Evolutionary conservation across 2,888 invertebrate species (phyloP).

Genomic region (Latrodectus hesperus): DNA sequence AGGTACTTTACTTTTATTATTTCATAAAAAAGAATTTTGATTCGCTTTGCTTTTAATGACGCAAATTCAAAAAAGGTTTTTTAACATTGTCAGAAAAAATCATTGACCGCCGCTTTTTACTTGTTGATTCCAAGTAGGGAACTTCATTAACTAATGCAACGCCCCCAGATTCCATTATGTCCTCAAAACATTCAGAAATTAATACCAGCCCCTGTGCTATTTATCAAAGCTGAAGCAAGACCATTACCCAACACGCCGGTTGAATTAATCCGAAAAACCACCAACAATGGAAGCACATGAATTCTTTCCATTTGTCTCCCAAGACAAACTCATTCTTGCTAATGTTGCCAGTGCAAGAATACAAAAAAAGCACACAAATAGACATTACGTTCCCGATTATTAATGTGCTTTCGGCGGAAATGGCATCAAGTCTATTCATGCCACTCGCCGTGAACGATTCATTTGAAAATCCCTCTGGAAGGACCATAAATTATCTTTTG

Average conservation of each 20-base stretch:
- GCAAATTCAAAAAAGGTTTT: too few relatives aligned
- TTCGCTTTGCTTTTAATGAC: too few relatives aligned
- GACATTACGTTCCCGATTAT: conserved; percentile 27
- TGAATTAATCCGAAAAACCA: conserved; percentile 40
- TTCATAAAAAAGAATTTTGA: too few relatives aligned
- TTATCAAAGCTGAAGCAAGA: conserved; percentile 1
- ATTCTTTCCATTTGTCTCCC: conserved; percentile 36
- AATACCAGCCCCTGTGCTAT: conserved; percentile 10
- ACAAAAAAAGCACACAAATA: conserved; percentile 8
- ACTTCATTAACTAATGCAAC: conserved; percentile 2
- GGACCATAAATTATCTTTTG: conserved; percentile 32
- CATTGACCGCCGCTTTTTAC: background rate
- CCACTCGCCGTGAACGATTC: conserved; percentile 20
- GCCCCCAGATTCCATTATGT: background rate
- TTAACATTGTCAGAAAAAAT: too few relatives aligned
- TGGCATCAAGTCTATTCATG: conserved; percentile 30
- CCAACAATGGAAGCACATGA: conserved; percentile 12
- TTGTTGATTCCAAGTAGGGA: background rate
- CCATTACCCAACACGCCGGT: conserved; percentile 21
- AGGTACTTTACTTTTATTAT: too few relatives aligned
- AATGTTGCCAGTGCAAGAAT: conserved; percentile 26
- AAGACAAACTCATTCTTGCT: conserved; percentile 24
- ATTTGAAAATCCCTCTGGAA: conserved; percentile 34
- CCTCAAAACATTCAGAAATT: conserved; percentile 3
- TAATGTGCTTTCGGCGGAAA: conserved; percentile 31